phyloP scores from a whole-genome alignment of 2,797 vertebrate genomes.

The Gymnopithys bicolor region DNA sequence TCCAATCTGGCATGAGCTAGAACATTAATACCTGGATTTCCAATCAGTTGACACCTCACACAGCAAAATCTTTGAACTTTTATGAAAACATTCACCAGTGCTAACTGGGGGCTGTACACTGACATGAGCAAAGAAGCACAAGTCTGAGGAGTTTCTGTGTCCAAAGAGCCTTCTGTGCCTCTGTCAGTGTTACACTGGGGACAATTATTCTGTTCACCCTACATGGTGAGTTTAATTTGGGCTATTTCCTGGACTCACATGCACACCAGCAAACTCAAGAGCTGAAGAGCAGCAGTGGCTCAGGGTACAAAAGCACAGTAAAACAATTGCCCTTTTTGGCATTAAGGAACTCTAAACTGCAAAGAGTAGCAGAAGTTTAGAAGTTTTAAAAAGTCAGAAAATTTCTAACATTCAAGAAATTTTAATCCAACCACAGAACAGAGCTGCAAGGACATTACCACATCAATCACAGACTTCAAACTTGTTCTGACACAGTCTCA shows the following conservation, averaged over 20 bases:
- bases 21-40: neutral
- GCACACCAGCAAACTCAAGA: neutral
- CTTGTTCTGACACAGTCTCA: neutral
- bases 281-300: neutral
- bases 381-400: neutral
- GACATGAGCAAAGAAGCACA: neutral
- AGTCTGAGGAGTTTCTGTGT: neutral
- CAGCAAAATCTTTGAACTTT: neutral
- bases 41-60: neutral
- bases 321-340: neutral
- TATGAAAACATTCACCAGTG: neutral
- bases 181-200: neutral
- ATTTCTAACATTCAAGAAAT: neutral
- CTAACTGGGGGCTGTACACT: neutral
- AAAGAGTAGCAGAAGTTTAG: neutral
- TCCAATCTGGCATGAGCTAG: neutral
- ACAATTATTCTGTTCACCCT: neutral
- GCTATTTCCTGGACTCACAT: neutral
- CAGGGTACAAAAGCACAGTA: neutral
- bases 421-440: neutral
- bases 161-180: neutral
- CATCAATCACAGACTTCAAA: neutral
- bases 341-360: neutral
- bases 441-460: neutral
- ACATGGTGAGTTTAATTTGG: accelerated